These are phyloP conservation scores for Nephrotoma flavescens DNA, from an alignment of 2,888 invertebrate genomes.

Conservation along the genomic window DNA sequence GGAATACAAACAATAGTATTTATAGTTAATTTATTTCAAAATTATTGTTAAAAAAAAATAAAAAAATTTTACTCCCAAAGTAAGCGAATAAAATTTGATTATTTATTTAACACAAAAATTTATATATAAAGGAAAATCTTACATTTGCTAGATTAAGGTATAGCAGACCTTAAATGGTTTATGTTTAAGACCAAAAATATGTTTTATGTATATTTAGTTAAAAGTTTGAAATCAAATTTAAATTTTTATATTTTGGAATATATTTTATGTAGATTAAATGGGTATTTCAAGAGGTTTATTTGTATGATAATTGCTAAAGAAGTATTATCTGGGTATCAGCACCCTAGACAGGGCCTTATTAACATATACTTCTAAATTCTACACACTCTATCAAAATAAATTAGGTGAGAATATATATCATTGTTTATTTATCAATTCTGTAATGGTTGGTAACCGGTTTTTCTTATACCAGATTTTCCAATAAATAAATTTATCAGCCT, in stretches of 20 bases:
- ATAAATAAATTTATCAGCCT: too few species aligned
- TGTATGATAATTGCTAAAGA: too few species aligned
- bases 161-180: not conserved
- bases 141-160: not conserved
- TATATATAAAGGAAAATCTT: not conserved
- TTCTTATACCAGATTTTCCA: too few species aligned
- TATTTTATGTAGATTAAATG: not conserved
- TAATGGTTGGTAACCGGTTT: too few species aligned
- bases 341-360: too few species aligned
- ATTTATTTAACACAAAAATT: not conserved
- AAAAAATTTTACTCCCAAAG: not conserved
- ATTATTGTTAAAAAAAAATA: not conserved
- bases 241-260: not conserved
- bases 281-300: too few species aligned
- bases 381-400: too few species aligned
- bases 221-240: not conserved
- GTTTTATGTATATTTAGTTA: not conserved
- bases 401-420: too few species aligned
- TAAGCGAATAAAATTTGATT: not conserved
- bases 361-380: too few species aligned
- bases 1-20: not conserved
- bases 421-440: too few species aligned
- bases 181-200: too few species aligned
- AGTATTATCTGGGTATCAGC: too few species aligned
- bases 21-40: not conserved